Evolutionary conservation across 2,113 vertebrate species (phyloP), one percentile per base, ranked within the genome.

Genomic region (Clarias batrachus): DNA sequence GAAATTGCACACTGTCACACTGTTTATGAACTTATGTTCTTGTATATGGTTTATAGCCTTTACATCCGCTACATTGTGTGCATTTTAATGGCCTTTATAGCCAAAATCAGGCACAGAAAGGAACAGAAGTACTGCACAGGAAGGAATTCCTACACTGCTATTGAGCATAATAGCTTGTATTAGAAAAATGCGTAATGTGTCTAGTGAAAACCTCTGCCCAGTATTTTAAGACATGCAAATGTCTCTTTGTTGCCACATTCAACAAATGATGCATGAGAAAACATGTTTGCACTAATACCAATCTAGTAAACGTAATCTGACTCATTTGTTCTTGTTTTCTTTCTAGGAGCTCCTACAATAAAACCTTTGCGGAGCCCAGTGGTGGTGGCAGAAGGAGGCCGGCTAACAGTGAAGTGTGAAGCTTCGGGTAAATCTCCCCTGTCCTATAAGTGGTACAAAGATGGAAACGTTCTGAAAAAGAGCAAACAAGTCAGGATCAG

Each of bases 361-460:
- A 99, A 97, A 94, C 96, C 95, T 87, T 96, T 98, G 96, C 96
- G 92, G 93, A 97, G 94, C 92, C 95, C 96, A 83, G 85, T 92
- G 85, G 94, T 95, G 0, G 96, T 96, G 91, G 94, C 95, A 0
- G 96, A 98, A 59, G 97, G 98, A 79, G 94, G 94, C 89, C 97
- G 93, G 92, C 95, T 98, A 85, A 96, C 93, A 0, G 93, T 99
- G 88, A 99, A 97, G 93, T 99, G 98, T 6, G 98, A 97, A 94
- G 97, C 96, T 0, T 95, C 95, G 0, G 97, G 97, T 60, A 96
- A 96, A 92, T 96, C 97, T 88, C 90, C 92, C 89, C 97, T 96
- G 0, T 96, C 95, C 93, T 99, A 98, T 94, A 97, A 92, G 60
- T 99, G 98, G 98, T 98, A 97, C 95, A 98, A 97, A 95, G 97